phyloP scores from a whole-genome alignment of 2,113 vertebrate species.

The Lampris megalopsis region DNA sequence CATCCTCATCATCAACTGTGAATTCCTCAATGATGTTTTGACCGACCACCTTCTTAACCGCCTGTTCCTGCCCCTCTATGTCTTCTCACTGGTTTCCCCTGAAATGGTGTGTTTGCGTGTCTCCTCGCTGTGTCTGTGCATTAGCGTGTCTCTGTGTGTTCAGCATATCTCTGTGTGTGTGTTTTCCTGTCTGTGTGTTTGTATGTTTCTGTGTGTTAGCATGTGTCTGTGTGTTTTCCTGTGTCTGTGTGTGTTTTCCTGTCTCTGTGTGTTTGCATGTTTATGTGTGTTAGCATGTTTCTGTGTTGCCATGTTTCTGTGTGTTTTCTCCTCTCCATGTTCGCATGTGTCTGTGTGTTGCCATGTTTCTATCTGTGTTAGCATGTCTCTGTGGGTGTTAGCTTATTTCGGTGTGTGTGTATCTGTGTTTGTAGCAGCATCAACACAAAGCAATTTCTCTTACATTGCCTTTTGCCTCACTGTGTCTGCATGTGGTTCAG shows the following conservation, averaged over 20 bases:
- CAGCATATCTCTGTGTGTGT: not conserved
- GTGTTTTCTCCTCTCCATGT: no score
- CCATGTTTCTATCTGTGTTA: not conserved
- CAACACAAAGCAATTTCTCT: no score
- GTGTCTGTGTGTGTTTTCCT: no score
- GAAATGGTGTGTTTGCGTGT: slow-evolving; percentile 79
- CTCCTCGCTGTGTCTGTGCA: slow-evolving; percentile 1
- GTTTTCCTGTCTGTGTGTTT: not conserved
- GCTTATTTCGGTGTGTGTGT: not conserved
- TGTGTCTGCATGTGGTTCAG: no score
- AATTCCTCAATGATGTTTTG: slow-evolving; percentile 98
- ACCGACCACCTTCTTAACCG: slow-evolving; percentile 97
- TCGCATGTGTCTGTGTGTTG: no score
- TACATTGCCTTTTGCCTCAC: no score
- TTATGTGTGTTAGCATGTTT: not conserved
- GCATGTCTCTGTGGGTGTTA: not conserved
- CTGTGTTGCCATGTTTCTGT: not conserved
- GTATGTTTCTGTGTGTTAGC: not conserved
- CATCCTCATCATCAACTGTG: slow-evolving; percentile 98
- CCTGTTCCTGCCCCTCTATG: slow-evolving; percentile 96
- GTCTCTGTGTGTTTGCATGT: not conserved
- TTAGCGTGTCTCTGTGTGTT: not conserved
- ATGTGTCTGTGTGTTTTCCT: not conserved
- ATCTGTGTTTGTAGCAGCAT: not conserved
- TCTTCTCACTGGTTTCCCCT: slow-evolving; percentile 92